Conservation (phyloP, 1,140 invertebrate genomes). For the Drosophila ananassae region DNA sequence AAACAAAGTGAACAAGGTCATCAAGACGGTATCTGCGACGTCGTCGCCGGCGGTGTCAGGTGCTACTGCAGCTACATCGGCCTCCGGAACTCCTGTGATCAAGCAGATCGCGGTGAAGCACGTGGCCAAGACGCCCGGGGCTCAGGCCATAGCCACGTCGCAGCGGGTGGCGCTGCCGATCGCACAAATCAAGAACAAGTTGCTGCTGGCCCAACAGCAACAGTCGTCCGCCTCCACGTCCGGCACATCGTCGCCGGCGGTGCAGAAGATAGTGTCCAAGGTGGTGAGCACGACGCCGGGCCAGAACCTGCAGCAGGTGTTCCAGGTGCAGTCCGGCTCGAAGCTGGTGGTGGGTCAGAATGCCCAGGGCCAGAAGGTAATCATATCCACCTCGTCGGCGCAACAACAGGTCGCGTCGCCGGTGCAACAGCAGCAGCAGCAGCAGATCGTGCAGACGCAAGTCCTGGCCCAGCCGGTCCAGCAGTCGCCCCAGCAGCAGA, state of each 20-base stretch:
- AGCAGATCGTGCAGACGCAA: conserved; percentile 69
- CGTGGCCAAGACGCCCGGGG: conserved; percentile 59
- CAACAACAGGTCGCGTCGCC: conserved; percentile 45
- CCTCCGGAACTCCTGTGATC: conserved; percentile 45
- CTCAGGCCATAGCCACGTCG: conserved; percentile 44
- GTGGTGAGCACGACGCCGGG: conserved; percentile 31
- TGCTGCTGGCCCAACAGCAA: conserved; percentile 60
- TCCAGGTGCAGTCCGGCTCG: conserved; percentile 70
- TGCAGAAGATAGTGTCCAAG: conserved; percentile 65
- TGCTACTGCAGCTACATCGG: conserved; percentile 19
- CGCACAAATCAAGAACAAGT: conserved; percentile 68
- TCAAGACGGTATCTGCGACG: conserved; percentile 58
- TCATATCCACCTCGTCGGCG: conserved; percentile 64
- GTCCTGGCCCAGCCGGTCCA: conserved; percentile 39
- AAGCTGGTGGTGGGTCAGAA: conserved; percentile 78
- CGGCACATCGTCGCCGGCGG: conserved; percentile 29
- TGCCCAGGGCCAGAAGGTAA: conserved; percentile 77
- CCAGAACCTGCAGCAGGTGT: conserved; percentile 70
- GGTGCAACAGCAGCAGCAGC: conserved; percentile 51
- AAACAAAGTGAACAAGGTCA: conserved; percentile 63
- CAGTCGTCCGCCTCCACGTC: conserved; percentile 13
- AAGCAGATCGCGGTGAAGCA: conserved; percentile 77
- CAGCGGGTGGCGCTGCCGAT: conserved; percentile 69
- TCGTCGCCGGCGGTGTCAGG: conserved; percentile 21
- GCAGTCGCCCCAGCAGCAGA: conserved; percentile 58